Evolutionary conservation across 2,888 invertebrate species (phyloP), one percentile per base, ranked within the genome.

Genomic region (Drepanosiphum platanoidis): DNA sequence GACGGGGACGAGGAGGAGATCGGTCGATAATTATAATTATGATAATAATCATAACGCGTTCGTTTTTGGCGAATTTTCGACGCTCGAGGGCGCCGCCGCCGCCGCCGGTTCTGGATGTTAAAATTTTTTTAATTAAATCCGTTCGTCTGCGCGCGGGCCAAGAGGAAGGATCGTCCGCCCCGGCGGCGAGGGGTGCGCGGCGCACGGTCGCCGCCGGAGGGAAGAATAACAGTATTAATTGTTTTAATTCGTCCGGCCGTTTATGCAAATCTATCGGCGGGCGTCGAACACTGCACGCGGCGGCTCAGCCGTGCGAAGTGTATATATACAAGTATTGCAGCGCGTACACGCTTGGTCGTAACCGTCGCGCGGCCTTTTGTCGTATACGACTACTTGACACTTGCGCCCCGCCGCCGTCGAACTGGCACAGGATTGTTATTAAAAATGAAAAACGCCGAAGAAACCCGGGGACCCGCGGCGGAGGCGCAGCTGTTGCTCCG

Each of bases 81-180:
- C 68, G 84, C 83, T 84, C 84, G 84, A 39, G 84, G 84, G 83
- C 77, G 74, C 72, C 64, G 77, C 15, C 68, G 84, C 75, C 77
- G 74, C 72, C 64, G 77, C 15, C 68, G 66, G 77, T 68, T 75
- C 75, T 83, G 66, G 66, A 84, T 77, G 84, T 77, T 84, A 68
- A 84, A n/a, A 84, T 42, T 84, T 84, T 61, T 84, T 84, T 84
- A 84, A 84, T 84, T 84, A 84, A 84, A 84, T 84, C 84, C 84
- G 83, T 83, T 83, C 75, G 75, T 83, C 66, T 66, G 74, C 30
- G 34, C 46, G 7, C 18, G 27, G 74, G 32, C 32, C 30, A n/a
- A 18, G 46, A 15, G 46, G 34, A 52, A 52, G 61, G 61, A 30
- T 36, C 32, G 42, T 0, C 74, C 22, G 32, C 15, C 13, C 36